Conservation (phyloP, 23 tunicate species). For the Oikopleura dioica region DNA sequence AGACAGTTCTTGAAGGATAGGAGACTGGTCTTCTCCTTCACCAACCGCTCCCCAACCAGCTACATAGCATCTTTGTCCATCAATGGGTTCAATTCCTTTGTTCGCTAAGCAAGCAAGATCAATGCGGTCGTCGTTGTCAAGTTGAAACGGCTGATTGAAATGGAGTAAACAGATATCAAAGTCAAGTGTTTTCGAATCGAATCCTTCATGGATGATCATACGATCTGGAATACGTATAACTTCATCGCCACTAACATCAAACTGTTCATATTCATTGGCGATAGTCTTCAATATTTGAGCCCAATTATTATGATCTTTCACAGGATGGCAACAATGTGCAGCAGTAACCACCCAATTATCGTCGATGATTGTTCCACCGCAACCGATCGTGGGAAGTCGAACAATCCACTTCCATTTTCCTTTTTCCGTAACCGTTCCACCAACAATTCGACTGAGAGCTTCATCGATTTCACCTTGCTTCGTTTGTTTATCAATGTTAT, state of each 20-base stretch:
- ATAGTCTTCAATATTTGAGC: neutral
- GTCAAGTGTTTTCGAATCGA: neutral
- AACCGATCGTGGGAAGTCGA: neutral
- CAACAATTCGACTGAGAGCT: neutral
- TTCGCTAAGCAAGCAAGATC: neutral
- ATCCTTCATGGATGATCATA: neutral
- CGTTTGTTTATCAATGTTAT: neutral
- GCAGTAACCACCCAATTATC: neutral
- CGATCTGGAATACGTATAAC: neutral
- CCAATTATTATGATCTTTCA: neutral
- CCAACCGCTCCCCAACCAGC: neutral
- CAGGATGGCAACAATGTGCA: slow-evolving; percentile 7
- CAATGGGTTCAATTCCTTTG: neutral
- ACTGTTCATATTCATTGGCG: neutral
- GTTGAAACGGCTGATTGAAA: neutral
- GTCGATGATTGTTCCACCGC: slow-evolving; percentile 1
- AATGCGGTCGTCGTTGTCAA: neutral
- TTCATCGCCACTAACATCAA: neutral
- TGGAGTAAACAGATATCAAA: neutral
- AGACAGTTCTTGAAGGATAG: slow-evolving; percentile 5
- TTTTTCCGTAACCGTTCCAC: slow-evolving; percentile 8
- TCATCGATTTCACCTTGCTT: neutral
- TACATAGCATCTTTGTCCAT: slow-evolving; percentile 1
- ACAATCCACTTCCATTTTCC: slow-evolving; percentile 15
- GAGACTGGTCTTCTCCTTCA: neutral